Percentiles rank a stretch among this genome's conserved stretches.
These are phyloP conservation scores for Phyllopteryx taeniolatus DNA, from an alignment of 2,113 vertebrate species.

Conservation along the genomic window DNA sequence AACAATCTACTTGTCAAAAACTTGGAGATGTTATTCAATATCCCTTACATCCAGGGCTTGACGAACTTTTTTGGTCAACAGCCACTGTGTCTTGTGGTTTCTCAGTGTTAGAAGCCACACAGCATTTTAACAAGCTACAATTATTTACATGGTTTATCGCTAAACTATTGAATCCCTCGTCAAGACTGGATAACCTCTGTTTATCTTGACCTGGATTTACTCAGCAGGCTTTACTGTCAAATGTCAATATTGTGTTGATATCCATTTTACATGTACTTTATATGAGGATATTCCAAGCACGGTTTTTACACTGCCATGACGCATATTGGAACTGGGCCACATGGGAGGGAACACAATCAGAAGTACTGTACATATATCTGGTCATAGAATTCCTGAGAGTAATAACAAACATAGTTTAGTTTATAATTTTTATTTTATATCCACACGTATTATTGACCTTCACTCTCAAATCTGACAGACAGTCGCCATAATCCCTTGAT, in stretches of 20 bases:
- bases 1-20: no score
- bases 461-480: constrained; percentile 37
- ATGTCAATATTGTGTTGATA: background rate
- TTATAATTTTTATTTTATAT: background rate
- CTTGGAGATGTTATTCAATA: no score
- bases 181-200: no score
- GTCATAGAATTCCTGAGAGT: background rate
- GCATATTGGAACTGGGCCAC: background rate
- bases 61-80: no score
- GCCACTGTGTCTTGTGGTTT: no score
- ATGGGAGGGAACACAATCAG: background rate
- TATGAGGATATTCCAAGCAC: background rate
- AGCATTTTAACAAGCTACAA: no score
- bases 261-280: background rate
- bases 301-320: background rate
- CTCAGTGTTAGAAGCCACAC: no score
- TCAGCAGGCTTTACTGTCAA: background rate
- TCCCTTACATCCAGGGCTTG: no score
- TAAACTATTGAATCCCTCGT: no score
- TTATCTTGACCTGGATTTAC: no score
- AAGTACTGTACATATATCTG: background rate
- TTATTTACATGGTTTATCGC: no score
- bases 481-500: constrained; percentile 43
- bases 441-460: background rate
- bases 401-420: background rate